Evolutionary conservation across 1,140 invertebrate species (phyloP).

Genomic region (Orchestia grillus): DNA sequence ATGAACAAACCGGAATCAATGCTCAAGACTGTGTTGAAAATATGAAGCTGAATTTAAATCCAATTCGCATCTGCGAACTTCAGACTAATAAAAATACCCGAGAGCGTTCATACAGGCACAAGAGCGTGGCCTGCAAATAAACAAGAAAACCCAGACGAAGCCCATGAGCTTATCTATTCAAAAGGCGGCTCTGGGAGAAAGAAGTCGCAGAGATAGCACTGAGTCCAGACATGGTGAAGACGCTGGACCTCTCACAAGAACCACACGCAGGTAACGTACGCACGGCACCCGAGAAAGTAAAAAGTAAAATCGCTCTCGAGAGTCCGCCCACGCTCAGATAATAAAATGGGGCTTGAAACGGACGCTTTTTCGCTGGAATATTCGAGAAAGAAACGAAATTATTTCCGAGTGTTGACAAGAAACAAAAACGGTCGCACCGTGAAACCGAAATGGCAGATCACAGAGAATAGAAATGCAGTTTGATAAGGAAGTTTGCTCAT

Average conservation of each 20-base stretch:
- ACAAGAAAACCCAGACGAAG: neutral
- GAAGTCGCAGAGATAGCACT: neutral
- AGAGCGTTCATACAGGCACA: neutral
- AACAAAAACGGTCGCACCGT: neutral
- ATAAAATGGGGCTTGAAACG: neutral
- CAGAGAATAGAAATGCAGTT: too few species aligned
- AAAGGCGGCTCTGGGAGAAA: neutral
- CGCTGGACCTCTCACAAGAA: neutral
- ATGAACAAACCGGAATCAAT: too few species aligned
- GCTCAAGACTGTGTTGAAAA: too few species aligned
- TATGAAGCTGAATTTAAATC: too few species aligned
- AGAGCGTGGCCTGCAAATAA: neutral
- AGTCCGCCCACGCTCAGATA: neutral
- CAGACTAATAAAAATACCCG: too few species aligned
- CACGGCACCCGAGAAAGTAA: neutral
- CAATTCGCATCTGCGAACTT: too few species aligned
- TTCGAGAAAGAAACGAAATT: neutral
- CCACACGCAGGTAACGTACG: neutral
- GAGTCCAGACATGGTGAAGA: neutral
- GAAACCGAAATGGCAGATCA: neutral
- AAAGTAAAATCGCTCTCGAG: neutral
- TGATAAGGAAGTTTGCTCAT: too few species aligned
- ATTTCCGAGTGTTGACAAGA: neutral
- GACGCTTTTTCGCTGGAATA: neutral
- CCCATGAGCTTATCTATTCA: neutral